A percentile compares a stretch with the other conserved stretches of the same genome.
phyloP scores from a whole-genome alignment of 2,113 vertebrate genomes.

The Hypocryptadius cinnamomeus region DNA sequence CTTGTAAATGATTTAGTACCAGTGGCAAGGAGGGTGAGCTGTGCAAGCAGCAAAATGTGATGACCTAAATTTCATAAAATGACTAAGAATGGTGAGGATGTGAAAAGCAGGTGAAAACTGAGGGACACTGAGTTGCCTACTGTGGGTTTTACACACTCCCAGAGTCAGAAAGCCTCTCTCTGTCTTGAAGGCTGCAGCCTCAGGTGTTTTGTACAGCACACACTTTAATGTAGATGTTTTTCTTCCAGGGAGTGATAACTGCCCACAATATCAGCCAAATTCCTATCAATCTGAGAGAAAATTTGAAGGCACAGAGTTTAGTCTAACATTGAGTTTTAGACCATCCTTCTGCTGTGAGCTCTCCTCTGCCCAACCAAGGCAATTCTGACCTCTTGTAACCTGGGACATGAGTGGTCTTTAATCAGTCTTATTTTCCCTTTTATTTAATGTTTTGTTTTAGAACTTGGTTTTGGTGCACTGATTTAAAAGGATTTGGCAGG shows the following conservation, averaged over 20 bases:
- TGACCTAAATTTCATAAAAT: not conserved
- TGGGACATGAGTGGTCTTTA: rapidly evolving
- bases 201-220: not conserved
- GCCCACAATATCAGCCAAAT: not conserved
- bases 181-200: not conserved
- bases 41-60: not conserved
- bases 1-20: not conserved
- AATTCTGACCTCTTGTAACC: not conserved
- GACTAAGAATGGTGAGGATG: not conserved
- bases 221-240: not conserved
- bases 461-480: not conserved
- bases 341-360: not conserved
- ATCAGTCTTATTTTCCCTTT: not conserved
- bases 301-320: not conserved
- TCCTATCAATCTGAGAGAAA: not conserved
- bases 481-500: not conserved
- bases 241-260: not conserved
- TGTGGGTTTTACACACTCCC: not conserved
- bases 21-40: not conserved
- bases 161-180: not conserved
- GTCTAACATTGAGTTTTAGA: not conserved
- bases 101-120: not conserved
- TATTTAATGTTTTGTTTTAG: not conserved
- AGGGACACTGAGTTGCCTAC: not conserved
- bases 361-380: not conserved